A percentile compares a stretch with the other conserved stretches of the same genome.
Conservation (phyloP, 2,888 invertebrate genomes). For the Agrotis clavis region DNA sequence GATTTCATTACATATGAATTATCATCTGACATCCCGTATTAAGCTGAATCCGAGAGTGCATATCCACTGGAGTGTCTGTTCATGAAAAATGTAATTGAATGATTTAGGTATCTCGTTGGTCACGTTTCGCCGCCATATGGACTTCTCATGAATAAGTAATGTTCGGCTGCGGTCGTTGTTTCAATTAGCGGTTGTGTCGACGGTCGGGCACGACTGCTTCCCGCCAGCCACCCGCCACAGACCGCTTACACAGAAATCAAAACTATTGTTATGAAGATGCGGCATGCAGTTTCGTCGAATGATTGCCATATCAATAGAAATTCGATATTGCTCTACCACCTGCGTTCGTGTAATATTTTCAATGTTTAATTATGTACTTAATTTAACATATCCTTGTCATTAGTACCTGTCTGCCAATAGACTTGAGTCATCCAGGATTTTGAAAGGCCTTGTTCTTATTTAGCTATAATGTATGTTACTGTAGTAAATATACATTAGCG, state of each 20-base stretch:
- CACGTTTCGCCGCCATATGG: constrained; percentile 89
- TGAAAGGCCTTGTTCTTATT: neutral
- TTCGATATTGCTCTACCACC: neutral
- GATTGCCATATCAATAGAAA: constrained; percentile 4
- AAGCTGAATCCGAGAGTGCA: constrained; percentile 65
- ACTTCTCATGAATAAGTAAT: constrained; percentile 91
- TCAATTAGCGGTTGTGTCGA: constrained; percentile 90
- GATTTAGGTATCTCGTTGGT: constrained; percentile 89
- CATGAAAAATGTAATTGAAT: constrained; percentile 89
- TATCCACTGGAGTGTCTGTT: constrained; percentile 73
- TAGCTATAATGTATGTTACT: neutral
- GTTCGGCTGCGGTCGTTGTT: constrained; percentile 89
- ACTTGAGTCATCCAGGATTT: neutral
- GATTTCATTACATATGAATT: constrained; percentile 65
- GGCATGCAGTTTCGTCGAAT: constrained; percentile 23
- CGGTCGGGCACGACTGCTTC: constrained; percentile 82
- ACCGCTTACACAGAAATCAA: constrained; percentile 65
- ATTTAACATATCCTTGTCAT: neutral
- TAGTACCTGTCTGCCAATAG: neutral
- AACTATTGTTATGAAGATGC: constrained; percentile 69
- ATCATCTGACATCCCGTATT: constrained; percentile 66
- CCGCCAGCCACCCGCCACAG: constrained; percentile 68
- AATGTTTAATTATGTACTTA: neutral
- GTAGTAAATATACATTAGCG: neutral
- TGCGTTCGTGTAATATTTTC: neutral